Base-by-base conservation (phyloP, 2,888 invertebrate genomes). In the Eupithecia centaureata region DNA sequence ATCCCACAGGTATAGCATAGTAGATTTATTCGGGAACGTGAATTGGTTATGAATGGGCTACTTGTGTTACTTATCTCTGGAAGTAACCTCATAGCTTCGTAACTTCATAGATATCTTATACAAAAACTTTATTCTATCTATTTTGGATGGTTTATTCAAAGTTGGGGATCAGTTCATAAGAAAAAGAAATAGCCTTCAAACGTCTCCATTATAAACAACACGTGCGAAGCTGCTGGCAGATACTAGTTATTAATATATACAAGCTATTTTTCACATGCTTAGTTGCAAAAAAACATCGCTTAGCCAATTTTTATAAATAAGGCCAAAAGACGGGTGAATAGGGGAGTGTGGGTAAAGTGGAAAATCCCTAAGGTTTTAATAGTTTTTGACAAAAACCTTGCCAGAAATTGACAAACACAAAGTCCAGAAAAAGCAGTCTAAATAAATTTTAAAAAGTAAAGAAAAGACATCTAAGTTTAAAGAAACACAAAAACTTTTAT, bases 1-100 rank as follows among this genome's bases (percentile, higher is more conserved):
- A 65, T 73, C 72, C 71, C 71, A 38, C 68, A 62, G 68, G 73
- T 75, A 69, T 47, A 51, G 67, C 69, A 59, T 71, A 67, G 59
- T 73, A 74, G 73, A 77, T 78, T 78, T 77, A 79, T 79, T 70
- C 62, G 52, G 47, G 69, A 74, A 78, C 78, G 77, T 77, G 79
- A 70, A 76, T 73, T 68, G 67, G 64, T 65, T 76, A 75, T 68
- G 68, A 59, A 75, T 57, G 57, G 18, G 10, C 30, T 32, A 32
- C 18, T 57, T 32, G 13, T 22, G 32, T 8, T 32, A 56, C 56
- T 32, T 52, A 57, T 32, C 32, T 57, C 10, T 1, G 12, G 47
- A 47, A 47, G 18, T 22, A 47, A 10, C 12, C n/a, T 56, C 54
- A 56, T 30, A 28, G 47, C 38, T 38, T 33, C n/a, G n/a, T n/a